Conservation (phyloP, 2,113 vertebrate species). For the Neodon shergylaensis region DNA sequence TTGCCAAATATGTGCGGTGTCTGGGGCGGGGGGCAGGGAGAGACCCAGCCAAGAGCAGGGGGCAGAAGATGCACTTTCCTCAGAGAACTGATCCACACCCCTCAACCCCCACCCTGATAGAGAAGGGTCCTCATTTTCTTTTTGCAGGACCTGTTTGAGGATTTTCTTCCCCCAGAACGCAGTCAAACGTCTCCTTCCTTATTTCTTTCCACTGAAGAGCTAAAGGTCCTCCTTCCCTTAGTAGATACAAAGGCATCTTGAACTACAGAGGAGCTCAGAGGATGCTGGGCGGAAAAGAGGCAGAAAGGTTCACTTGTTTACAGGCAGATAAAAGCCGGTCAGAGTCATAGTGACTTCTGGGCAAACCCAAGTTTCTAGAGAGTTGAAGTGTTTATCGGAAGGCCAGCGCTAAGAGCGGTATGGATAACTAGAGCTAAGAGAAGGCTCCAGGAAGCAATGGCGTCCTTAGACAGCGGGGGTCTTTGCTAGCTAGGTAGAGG, state of each 20-base stretch:
- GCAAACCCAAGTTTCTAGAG: background rate
- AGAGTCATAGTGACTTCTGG: background rate
- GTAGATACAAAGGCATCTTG: background rate
- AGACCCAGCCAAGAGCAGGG: background rate
- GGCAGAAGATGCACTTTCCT: background rate
- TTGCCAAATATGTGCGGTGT: slow-evolving; percentile 83
- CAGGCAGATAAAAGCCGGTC: background rate
- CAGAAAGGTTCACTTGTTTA: background rate
- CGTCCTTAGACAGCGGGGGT: background rate
- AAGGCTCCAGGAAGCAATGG: background rate
- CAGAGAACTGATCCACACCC: background rate
- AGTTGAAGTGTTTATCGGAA: background rate
- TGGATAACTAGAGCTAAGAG: background rate
- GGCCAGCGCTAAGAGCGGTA: background rate
- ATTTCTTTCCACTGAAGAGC: background rate
- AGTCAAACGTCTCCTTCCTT: background rate
- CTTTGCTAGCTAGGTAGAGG: background rate
- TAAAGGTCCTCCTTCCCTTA: background rate
- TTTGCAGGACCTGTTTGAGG: background rate
- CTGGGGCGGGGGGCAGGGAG: background rate
- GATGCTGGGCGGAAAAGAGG: background rate
- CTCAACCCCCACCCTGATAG: background rate
- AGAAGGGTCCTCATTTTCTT: background rate
- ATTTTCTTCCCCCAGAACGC: background rate
- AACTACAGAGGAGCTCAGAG: background rate